Conservation (phyloP, 2,113 vertebrate species). For the Muntiacus muntjak region DNA sequence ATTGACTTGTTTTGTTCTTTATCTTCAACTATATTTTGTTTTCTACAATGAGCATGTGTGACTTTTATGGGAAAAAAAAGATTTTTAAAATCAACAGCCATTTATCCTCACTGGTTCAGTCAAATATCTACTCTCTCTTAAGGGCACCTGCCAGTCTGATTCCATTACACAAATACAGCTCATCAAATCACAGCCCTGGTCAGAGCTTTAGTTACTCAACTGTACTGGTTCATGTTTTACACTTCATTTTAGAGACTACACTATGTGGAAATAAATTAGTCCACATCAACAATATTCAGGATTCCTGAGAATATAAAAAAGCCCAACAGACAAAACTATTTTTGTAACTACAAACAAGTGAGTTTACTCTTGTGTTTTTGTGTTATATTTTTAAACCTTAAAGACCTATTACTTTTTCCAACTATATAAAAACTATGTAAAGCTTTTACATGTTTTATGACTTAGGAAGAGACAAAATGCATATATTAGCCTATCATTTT, state of each 20-base stretch:
- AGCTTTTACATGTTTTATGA: neutral
- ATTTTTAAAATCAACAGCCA: neutral
- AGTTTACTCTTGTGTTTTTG: neutral
- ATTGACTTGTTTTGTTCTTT: neutral
- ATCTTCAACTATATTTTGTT: conserved; percentile 6
- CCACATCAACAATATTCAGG: neutral
- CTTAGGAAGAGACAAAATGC: neutral
- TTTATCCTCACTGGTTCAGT: neutral
- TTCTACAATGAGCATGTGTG: neutral
- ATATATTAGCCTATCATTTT: neutral
- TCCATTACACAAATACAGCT: neutral
- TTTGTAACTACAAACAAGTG: neutral
- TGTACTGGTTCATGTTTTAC: neutral
- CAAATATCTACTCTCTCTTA: neutral
- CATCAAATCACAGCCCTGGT: neutral
- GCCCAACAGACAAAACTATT: neutral
- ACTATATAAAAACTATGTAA: neutral
- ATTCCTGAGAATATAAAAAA: neutral
- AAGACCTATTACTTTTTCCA: neutral
- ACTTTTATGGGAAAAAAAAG: neutral
- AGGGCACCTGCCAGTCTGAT: neutral
- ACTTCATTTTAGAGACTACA: neutral
- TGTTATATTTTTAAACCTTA: neutral
- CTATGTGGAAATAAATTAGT: neutral
- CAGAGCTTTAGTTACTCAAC: neutral